Base-by-base conservation (phyloP, 2,797 vertebrate genomes). In the Muscicapa comitata region DNA sequence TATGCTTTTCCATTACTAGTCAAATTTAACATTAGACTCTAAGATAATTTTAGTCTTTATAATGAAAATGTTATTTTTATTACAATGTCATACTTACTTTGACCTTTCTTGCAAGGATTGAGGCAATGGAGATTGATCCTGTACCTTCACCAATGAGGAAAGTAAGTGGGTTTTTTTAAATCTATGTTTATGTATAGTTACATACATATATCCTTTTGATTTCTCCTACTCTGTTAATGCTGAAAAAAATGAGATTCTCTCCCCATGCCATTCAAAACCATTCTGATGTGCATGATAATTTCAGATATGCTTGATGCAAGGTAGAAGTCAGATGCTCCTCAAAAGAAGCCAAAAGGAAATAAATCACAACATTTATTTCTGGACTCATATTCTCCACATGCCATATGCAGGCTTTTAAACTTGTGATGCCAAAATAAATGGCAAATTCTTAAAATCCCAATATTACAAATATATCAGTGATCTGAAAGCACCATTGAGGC, bases 51-150 rank as follows among this genome's bases (percentile, higher is more conserved):
- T 54, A 58, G 28, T 66, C 16, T 11, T 89, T 77, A 40, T 55
- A 91, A 45, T 62, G 16, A 65, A 71, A 54, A 16, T 72, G 20
- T 28, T 74, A 9, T 61, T 87, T 94, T 94, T 86, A 35, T 88
- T 83, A 58, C 19, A 67, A 84, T 86, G 21, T 78, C 43, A 78
- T 51, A 45, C 18, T 37, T 81, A 31, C 68, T 94, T 95, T 71
- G 61, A 80, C 68, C 9, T 95, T 80, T 76, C 5, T 89, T 92
- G 14, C 42, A 92, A 98, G 98, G 86, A 48, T 62, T 57, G 97
- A 98, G 25, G 42, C 90, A 47, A 97, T 98, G 97, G 97, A 98
- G 9, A 16, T 97, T 59, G 97, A 97, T 87, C 38, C 77, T 80
- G 23, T 67, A n/a, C 86, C 97, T 68, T 95, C 96, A 59, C 95